Conservation (phyloP, 92 coral and sea anemone species). For the Palythoa grandis region DNA sequence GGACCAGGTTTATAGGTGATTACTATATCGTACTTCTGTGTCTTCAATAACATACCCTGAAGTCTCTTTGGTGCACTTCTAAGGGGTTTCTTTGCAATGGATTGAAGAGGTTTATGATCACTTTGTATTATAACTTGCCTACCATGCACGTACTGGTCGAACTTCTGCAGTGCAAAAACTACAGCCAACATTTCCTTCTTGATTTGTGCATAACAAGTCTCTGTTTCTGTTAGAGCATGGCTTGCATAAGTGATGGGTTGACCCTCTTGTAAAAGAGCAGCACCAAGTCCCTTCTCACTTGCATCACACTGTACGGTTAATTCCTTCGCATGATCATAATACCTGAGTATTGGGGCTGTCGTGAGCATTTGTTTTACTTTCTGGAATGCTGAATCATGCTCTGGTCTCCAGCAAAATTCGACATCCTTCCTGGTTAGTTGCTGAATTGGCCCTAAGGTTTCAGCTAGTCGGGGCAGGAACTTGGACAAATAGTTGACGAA, state of each 20-base stretch:
- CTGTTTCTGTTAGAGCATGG: too few species aligned
- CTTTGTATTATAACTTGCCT: too few species aligned
- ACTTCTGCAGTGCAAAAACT: too few species aligned
- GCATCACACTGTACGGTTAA: background rate
- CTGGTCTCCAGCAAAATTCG: slow-evolving; percentile 45
- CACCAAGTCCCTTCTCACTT: background rate
- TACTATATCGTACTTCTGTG: slow-evolving; percentile 54
- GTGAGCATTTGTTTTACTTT: background rate
- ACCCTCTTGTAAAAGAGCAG: background rate
- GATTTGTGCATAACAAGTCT: slow-evolving; percentile 40
- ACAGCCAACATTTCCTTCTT: slow-evolving; percentile 59
- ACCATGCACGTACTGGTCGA: too few species aligned
- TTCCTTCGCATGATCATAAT: slow-evolving; percentile 3
- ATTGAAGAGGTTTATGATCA: too few species aligned
- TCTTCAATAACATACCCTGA: slow-evolving; percentile 67
- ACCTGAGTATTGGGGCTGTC: background rate
- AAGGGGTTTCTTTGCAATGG: slow-evolving; percentile 61
- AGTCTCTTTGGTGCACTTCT: slow-evolving; percentile 63
- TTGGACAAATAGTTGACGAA: slow-evolving; percentile 58
- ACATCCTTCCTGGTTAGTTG: slow-evolving; percentile 45
- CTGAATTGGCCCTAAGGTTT: slow-evolving; percentile 48
- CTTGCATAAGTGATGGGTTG: too few species aligned
- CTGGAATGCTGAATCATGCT: slow-evolving; percentile 49
- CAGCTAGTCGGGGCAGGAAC: slow-evolving; percentile 52
- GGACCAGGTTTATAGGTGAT: slow-evolving; percentile 54